phyloP scores from a whole-genome alignment of 1,140 invertebrate species.

The Callitettix versicolor region DNA sequence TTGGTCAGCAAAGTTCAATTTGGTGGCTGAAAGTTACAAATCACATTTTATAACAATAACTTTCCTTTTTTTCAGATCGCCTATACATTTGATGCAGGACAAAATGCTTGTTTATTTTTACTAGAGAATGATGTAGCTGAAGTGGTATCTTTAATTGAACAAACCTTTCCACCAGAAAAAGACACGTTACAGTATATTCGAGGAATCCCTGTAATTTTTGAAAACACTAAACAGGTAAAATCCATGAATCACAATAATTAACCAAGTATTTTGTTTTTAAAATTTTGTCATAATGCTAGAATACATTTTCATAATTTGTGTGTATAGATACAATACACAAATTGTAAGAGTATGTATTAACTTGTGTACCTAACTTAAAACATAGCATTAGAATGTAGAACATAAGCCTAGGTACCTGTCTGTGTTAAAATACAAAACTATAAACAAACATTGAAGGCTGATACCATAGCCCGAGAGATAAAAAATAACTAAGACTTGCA shows the following conservation, averaged over 20 bases:
- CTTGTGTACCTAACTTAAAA: no score
- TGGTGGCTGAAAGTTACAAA: no score
- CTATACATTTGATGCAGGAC: slow-evolving; percentile 96
- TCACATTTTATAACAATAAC: no score
- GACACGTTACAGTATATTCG: slow-evolving; percentile 41
- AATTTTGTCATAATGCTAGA: neutral
- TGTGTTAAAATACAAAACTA: no score
- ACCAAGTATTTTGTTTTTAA: neutral
- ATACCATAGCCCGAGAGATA: no score
- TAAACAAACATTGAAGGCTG: no score
- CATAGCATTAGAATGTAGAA: no score
- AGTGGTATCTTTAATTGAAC: slow-evolving; percentile 51
- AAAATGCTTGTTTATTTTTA: slow-evolving; percentile 88
- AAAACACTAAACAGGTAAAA: neutral
- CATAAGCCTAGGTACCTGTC: no score
- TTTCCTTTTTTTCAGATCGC: slow-evolving; percentile 46
- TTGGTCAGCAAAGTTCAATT: no score
- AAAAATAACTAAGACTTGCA: no score
- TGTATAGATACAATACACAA: neutral
- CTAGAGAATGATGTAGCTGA: slow-evolving; percentile 61
- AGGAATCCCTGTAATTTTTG: slow-evolving; percentile 37
- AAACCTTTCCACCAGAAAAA: slow-evolving; percentile 54
- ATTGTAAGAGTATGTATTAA: no score
- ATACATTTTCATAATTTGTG: neutral
- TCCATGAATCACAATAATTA: neutral